Percentiles rank a stretch among this genome's conserved stretches.
These are phyloP conservation scores for Alsophila aescularia DNA, from an alignment of 2,888 invertebrate species.

Conservation along the genomic window DNA sequence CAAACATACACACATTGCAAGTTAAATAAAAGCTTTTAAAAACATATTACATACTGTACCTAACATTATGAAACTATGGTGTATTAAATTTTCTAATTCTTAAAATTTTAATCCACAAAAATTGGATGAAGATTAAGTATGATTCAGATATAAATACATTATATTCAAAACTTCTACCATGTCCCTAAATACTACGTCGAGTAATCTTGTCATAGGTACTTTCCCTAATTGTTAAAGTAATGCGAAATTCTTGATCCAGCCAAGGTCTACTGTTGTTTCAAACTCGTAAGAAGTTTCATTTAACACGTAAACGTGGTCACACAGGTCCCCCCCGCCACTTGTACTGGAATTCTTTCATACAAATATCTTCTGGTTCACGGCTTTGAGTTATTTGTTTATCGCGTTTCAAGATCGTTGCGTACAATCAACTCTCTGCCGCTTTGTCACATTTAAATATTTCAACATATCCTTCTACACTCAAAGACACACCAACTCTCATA, in stretches of 20 bases:
- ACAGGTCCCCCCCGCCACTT: conserved; percentile 37
- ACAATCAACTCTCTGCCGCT: conserved; percentile 40
- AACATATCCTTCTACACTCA: not conserved
- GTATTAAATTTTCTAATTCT: no score
- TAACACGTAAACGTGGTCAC: not conserved
- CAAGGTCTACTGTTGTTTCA: conserved; percentile 1
- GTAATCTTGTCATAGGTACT: not conserved
- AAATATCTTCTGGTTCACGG: conserved; percentile 59
- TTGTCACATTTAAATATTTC: conserved; percentile 29
- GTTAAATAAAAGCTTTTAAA: no score
- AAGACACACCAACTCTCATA: not conserved
- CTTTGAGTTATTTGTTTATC: conserved; percentile 48
- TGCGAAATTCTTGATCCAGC: not conserved
- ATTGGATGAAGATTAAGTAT: no score
- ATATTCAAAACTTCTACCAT: no score
- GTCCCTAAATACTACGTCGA: no score
- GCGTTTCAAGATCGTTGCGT: conserved; percentile 47
- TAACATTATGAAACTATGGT: no score
- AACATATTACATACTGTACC: no score
- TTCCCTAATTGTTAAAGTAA: not conserved
- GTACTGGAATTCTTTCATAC: conserved; percentile 42
- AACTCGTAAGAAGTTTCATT: not conserved
- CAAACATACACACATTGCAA: no score
- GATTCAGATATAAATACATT: no score
- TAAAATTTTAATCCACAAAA: no score